Base-by-base conservation (phyloP, 37 sponge, comb jelly and placozoan species). In the Dysidea cf. avara region DNA sequence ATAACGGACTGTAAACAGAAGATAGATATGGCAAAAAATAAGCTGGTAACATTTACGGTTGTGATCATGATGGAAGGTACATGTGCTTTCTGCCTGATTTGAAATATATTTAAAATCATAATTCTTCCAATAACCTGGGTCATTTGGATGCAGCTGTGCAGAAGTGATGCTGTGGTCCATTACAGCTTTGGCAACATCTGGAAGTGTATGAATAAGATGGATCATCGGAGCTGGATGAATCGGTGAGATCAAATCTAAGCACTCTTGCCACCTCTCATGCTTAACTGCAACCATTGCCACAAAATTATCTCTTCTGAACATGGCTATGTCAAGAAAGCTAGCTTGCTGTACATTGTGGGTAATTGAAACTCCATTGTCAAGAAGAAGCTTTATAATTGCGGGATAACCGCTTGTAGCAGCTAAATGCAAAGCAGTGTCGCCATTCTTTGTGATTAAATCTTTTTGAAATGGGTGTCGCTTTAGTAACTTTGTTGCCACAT, bases 61-160 rank as follows among this genome's bases (percentile, higher is more conserved):
- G 9, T 43, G 46, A 5, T 5, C 7, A 9, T 9, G 46, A 5
- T 43, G 7, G 9, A 12, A 9, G 7, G 5, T 43, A 43, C 9
- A 5, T 12, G 46, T 9, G 5, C 7, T 5, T 12, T 43, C 46
- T 5, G 7, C 7, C 9, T 43, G 54, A 18, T 55, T 52, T 29
- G 69, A 72, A 59, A 94, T 53, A 46, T 90, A 91, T 64, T 94
- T 91, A 85, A 94, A 94, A 39, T 83, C 74, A 57, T 62, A 94
- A 17, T 60, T 66, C 24, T 77, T 75, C 84, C 83, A 90, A 71
- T 86, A 89, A 1, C 71, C 64, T 1, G 63, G 54, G 51, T 87
- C 48, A 14, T 56, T 48, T 28, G 53, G 46, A 26, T 68, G 58
- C 22, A 70, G 47, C 2, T 33, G 33, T 0, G 88, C 43, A 47